These are phyloP conservation scores for Vireo griseus DNA, from an alignment of 2,797 vertebrate species.

Conservation along the genomic window DNA sequence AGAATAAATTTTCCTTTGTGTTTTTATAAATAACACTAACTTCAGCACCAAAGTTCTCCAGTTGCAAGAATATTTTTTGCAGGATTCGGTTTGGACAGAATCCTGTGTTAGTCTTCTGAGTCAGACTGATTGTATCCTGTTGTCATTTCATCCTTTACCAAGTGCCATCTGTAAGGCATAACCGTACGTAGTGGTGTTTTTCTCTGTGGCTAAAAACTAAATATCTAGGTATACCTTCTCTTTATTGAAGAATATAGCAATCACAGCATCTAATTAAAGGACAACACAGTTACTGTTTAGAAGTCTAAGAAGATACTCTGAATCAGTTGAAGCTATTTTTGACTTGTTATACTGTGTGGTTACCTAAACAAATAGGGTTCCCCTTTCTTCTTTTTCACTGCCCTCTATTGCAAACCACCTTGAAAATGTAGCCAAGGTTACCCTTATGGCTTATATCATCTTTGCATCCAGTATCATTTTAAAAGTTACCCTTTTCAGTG, in stretches of 20 bases:
- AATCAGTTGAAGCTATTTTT: slow-evolving; percentile 26
- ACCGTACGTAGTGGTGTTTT: slow-evolving; percentile 1
- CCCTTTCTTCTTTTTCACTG: neutral
- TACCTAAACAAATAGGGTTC: slow-evolving; percentile 25
- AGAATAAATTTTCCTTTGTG: neutral
- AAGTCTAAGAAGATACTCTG: slow-evolving; percentile 34
- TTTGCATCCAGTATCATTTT: neutral
- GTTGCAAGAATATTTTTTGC: neutral
- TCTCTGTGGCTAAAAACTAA: slow-evolving; percentile 14
- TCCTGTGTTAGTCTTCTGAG: neutral
- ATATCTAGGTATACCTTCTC: slow-evolving; percentile 45
- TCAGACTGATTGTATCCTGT: neutral
- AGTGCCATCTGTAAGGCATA: neutral
- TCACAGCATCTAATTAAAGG: slow-evolving; percentile 54
- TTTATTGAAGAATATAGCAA: slow-evolving; percentile 27
- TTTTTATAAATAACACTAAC: neutral
- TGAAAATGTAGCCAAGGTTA: neutral
- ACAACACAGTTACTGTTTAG: slow-evolving; percentile 31
- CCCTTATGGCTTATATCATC: neutral
- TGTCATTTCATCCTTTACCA: slow-evolving; percentile 10
- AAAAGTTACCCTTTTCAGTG: neutral
- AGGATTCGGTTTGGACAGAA: neutral
- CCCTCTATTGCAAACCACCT: neutral
- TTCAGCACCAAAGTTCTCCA: neutral
- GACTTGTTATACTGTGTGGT: slow-evolving; percentile 5